These are phyloP conservation scores for Lordiphosa clarofinis DNA, from an alignment of 1,140 invertebrate species.

Conservation along the genomic window DNA sequence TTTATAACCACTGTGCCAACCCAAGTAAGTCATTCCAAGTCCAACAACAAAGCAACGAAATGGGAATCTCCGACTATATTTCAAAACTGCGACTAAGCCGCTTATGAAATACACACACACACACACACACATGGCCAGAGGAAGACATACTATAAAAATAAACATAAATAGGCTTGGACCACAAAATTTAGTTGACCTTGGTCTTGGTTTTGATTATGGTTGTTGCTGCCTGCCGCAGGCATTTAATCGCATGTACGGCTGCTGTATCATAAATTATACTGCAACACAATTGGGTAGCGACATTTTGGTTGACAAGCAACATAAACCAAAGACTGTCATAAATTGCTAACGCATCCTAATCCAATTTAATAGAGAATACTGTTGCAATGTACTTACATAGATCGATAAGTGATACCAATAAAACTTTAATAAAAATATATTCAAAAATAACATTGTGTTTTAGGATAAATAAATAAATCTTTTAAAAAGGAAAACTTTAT, in stretches of 20 bases:
- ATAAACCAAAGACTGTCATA: not conserved
- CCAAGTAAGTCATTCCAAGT: constrained; percentile 4
- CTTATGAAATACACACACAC: constrained; percentile 24
- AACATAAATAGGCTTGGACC: constrained; percentile 30
- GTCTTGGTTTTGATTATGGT: not conserved
- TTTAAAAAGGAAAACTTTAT: too few species aligned
- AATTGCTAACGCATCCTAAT: too few species aligned
- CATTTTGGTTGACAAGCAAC: constrained; percentile 11
- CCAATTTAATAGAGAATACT: too few species aligned
- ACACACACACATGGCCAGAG: not conserved
- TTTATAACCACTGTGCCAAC: constrained; percentile 3
- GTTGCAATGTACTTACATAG: too few species aligned
- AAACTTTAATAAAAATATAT: too few species aligned
- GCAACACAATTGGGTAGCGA: constrained; percentile 2
- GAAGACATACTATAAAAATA: constrained; percentile 1
- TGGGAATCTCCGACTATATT: constrained; percentile 10
- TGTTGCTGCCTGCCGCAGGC: constrained; percentile 16
- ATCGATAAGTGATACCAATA: too few species aligned
- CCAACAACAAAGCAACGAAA: constrained; percentile 21
- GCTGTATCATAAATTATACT: constrained; percentile 23
- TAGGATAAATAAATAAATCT: too few species aligned
- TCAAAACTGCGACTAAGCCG: constrained; percentile 30
- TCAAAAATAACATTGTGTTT: too few species aligned
- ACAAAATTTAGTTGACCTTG: constrained; percentile 37
- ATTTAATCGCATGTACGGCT: constrained; percentile 20